Percentiles rank a stretch among this genome's conserved stretches.
phyloP scores from a whole-genome alignment of 2,888 invertebrate species.

The Dyspetes luteomarginatus region DNA sequence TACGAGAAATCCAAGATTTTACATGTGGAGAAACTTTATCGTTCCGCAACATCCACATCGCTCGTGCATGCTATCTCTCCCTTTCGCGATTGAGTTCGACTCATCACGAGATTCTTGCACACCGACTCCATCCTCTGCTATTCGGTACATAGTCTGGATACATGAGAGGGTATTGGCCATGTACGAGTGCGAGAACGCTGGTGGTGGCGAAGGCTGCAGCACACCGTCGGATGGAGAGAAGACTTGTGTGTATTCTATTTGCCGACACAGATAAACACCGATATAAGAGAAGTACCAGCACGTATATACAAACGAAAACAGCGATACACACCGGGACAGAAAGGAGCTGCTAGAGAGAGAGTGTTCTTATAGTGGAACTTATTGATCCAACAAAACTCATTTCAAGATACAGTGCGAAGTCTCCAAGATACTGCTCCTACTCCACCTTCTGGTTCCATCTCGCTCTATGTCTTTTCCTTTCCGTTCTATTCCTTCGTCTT shows the following conservation, averaged over 20 bases:
- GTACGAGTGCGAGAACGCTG: slow-evolving; percentile 62
- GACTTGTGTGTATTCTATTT: slow-evolving; percentile 82
- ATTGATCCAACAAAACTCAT: slow-evolving; percentile 84
- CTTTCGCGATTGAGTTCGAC: slow-evolving; percentile 80
- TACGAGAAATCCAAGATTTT: slow-evolving; percentile 40
- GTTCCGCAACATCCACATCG: slow-evolving; percentile 58
- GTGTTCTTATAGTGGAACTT: slow-evolving; percentile 84
- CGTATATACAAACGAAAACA: slow-evolving; percentile 74
- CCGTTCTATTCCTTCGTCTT: slow-evolving; percentile 54
- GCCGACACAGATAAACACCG: slow-evolving; percentile 83
- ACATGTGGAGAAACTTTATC: slow-evolving; percentile 43
- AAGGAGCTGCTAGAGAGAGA: slow-evolving; percentile 72
- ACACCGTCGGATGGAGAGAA: slow-evolving; percentile 70
- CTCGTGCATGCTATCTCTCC: slow-evolving; percentile 65
- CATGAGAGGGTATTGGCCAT: slow-evolving; percentile 59
- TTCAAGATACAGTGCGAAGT: slow-evolving; percentile 84
- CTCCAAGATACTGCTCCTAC: slow-evolving; percentile 83
- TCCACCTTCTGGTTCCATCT: slow-evolving; percentile 73
- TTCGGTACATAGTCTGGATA: slow-evolving; percentile 76
- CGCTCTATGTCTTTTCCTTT: slow-evolving; percentile 69
- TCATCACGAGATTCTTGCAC: slow-evolving; percentile 81
- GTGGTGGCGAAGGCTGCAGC: slow-evolving; percentile 66
- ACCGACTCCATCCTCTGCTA: slow-evolving; percentile 76
- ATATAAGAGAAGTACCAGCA: slow-evolving; percentile 69
- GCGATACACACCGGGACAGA: slow-evolving; percentile 73